These are phyloP conservation scores for Penaeus vannamei DNA, from an alignment of 1,140 invertebrate species.

Conservation along the genomic window DNA sequence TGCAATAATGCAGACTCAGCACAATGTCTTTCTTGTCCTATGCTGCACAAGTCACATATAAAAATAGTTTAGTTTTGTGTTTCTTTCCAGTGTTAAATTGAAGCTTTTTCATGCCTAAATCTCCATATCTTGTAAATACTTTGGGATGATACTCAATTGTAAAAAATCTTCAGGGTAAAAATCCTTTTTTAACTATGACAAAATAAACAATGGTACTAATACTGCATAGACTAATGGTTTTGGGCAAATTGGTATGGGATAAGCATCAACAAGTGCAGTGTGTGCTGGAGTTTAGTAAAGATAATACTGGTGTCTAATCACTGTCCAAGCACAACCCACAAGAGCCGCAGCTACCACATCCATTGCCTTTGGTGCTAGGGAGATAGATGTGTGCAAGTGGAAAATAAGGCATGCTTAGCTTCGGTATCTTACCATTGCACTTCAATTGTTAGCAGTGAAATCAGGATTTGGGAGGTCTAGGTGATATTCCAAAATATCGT, in stretches of 20 bases:
- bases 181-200: slow-evolving; percentile 43
- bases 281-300: slow-evolving; percentile 32
- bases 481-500: too few species aligned
- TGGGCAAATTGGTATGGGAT: slow-evolving; percentile 24
- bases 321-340: slow-evolving; percentile 40
- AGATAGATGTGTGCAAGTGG: slow-evolving; percentile 1
- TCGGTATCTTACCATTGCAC: slow-evolving; percentile 63
- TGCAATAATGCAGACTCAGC: slow-evolving; percentile 56
- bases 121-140: slow-evolving; percentile 48
- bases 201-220: slow-evolving; percentile 60
- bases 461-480: slow-evolving; percentile 23
- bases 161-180: slow-evolving; percentile 36
- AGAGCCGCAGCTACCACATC: slow-evolving; percentile 7
- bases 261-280: slow-evolving; percentile 49
- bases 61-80: slow-evolving; percentile 66
- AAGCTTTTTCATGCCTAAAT: slow-evolving; percentile 62
- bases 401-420: slow-evolving; percentile 60
- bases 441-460: slow-evolving; percentile 47
- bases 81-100: slow-evolving; percentile 60
- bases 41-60: slow-evolving; percentile 62
- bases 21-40: slow-evolving; percentile 65
- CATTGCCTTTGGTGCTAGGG: slow-evolving; percentile 18
- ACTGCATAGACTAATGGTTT: slow-evolving; percentile 61
- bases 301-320: slow-evolving; percentile 58
- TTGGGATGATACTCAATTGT: slow-evolving; percentile 41